Evolutionary conservation across 1,140 invertebrate species (phyloP), one percentile per base, ranked within the genome.

Genomic region (Himalopsyche phryganea): DNA sequence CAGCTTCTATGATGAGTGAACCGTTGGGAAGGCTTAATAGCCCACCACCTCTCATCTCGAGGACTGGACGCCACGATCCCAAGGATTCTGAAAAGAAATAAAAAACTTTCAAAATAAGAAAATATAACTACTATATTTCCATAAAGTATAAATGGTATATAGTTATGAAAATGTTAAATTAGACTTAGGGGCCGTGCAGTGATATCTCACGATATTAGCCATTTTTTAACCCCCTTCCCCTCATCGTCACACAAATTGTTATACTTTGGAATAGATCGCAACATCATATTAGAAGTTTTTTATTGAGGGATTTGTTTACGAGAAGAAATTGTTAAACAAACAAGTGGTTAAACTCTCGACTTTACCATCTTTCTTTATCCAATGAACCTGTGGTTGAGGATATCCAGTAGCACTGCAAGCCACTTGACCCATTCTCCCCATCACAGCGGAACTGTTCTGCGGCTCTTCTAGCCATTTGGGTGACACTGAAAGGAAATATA

Each of bases 401-500:
- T 86, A 87, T 1, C 90, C 90, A 65, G 85, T 86, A 9, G 90
- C 90, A 60, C 85, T 83, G 72, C 91, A 93, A 58, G 88, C 84
- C 41, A 92, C 82, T 56, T 83, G 77, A 57, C 88, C 81, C 66
- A 83, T 79, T 68, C 85, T 84, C 46, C 89, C 88, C 14, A 89
- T 76, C 14, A 91, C 80, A 14, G 88, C 81, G 45, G 87, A 84
- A 1, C 85, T 82, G 71, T 92, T 89, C 58, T 83, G 80, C 6
- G 90, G 90, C 67, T 91, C 90, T 55, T 84, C 81, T 35, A 83
- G 77, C 92, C 92, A 96, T 56, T 86, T 85, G 41, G 92, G 92
- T 17, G 91, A 88, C 63, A 94, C 91, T 90, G 69, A 17, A 66
- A 58, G 15, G 33, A 4, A 13, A 44, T 9, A 45, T 45, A 7